Evolutionary conservation across 2,888 invertebrate genomes (phyloP).

Genomic region (Antheraea yamamai): DNA sequence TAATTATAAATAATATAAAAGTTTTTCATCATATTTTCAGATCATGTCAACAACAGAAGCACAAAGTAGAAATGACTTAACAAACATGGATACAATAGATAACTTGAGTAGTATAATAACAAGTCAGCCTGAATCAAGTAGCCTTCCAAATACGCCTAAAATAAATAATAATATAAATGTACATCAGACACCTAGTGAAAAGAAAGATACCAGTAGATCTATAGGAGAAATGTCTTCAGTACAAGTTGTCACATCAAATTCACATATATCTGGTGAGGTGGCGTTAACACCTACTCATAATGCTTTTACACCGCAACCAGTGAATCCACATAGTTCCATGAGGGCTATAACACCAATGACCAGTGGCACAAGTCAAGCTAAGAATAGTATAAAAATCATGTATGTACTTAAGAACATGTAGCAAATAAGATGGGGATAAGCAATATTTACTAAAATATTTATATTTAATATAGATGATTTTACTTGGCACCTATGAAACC

Average conservation of each 20-base stretch:
- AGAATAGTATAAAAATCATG: conserved; percentile 84
- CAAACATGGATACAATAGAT: conserved; percentile 11
- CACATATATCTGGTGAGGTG: conserved; percentile 60
- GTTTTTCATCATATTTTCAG: conserved; percentile 5
- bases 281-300: conserved; percentile 69
- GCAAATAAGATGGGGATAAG: too few relatives aligned
- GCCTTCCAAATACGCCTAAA: conserved; percentile 11
- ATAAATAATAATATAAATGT: conserved; percentile 6
- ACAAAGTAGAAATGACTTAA: background rate
- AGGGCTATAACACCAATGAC: conserved; percentile 76
- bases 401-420: conserved; percentile 52
- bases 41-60: conserved; percentile 5
- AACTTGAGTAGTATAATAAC: conserved; percentile 2
- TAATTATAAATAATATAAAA: background rate
- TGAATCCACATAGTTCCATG: conserved; percentile 82
- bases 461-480: too few relatives aligned
- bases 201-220: background rate
- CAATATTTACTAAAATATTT: too few relatives aligned
- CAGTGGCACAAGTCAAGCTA: conserved; percentile 81
- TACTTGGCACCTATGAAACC: too few relatives aligned
- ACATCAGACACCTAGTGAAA: conserved; percentile 2
- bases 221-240: conserved; percentile 5
- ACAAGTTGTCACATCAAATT: conserved; percentile 33
- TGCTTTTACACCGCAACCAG: conserved; percentile 61
- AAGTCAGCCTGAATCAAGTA: conserved; percentile 6